Evolutionary conservation across 2,113 vertebrate genomes (phyloP), one percentile per base, ranked within the genome.

Genomic region (Capricornis sumatraensis): DNA sequence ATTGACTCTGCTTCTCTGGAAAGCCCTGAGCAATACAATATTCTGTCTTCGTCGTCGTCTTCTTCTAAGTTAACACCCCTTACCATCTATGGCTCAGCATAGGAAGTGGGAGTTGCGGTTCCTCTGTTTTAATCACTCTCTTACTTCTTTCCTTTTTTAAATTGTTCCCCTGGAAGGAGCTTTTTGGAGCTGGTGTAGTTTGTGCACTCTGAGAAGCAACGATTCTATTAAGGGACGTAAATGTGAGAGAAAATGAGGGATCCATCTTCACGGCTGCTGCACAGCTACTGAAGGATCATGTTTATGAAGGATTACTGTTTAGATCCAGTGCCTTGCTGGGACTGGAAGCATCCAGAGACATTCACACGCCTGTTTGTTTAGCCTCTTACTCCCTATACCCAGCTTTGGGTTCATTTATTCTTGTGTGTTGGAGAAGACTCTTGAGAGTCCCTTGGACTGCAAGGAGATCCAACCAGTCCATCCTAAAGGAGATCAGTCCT

Each of bases 401-500:
- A 2, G 0, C 12, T 4, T 25, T 19, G 52, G 5, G 4, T 17
- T 11, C 36, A 11, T 5, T 10, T 60, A 8, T 2, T 10, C 45
- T 55, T 4, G 40, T 33, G 19, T 14, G 58, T 60, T 60, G 27
- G 58, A 60, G 58, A 60, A 60, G 27, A 60, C 27, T 60, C 58
- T 60, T 30, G 12, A 3, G 58, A 60, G 58, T 15, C 13, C 13
- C 58, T 15, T 60, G 58, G 58, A 60, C 58, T 60, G 27, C 58
- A 60, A 60, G 27, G 58, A 60, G 58, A 60, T 60, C 27, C 27
- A 30, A 14, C 58, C 12, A 60, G 58, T 60, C 58, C 27, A 60
- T 6, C 6, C 27, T 60, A 30, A 60, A 30, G 12, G 27, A 60
- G 27, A 60, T 28, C 12, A 14, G 58, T 28, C 27, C 12, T 28